Evolutionary conservation across 2,888 invertebrate genomes (phyloP).

Genomic region (Agapostemon virescens): DNA sequence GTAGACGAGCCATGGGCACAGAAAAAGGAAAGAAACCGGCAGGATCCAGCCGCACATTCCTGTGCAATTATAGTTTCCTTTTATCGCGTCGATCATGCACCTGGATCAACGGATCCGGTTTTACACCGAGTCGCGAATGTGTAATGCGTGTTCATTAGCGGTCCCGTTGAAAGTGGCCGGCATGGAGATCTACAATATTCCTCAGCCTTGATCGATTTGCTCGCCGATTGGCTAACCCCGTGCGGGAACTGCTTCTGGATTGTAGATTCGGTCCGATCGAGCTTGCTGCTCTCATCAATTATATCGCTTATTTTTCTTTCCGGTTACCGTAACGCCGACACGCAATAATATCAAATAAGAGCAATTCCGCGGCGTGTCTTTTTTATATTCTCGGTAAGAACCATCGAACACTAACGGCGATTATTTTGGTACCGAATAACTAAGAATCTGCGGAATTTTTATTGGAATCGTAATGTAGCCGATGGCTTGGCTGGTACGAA

Average conservation of each 20-base stretch:
- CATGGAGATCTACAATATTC: slow-evolving; percentile 53
- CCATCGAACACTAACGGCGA: no score
- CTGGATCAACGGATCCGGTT: slow-evolving; percentile 63
- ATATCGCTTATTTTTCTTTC: no score
- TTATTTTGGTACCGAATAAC: no score
- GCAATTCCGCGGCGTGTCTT: no score
- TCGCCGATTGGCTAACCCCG: slow-evolving; percentile 5
- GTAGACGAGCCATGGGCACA: slow-evolving; percentile 25
- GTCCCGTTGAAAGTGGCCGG: slow-evolving; percentile 54
- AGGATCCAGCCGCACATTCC: slow-evolving; percentile 51
- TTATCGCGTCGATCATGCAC: slow-evolving; percentile 63
- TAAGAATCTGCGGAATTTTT: no score
- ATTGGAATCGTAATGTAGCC: no score
- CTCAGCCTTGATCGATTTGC: slow-evolving; percentile 36
- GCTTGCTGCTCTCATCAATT: neutral
- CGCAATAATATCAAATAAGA: no score
- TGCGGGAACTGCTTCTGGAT: slow-evolving; percentile 23
- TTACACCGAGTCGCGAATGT: slow-evolving; percentile 38
- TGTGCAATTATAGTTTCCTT: slow-evolving; percentile 62
- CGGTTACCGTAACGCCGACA: no score
- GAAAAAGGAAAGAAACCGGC: slow-evolving; percentile 32
- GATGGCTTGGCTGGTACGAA: no score
- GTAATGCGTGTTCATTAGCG: slow-evolving; percentile 56
- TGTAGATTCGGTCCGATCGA: neutral
- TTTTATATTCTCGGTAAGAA: no score